Evolutionary conservation across 2,797 vertebrate species (phyloP), one percentile per base, ranked within the genome.

Genomic region (Zalophus californianus): DNA sequence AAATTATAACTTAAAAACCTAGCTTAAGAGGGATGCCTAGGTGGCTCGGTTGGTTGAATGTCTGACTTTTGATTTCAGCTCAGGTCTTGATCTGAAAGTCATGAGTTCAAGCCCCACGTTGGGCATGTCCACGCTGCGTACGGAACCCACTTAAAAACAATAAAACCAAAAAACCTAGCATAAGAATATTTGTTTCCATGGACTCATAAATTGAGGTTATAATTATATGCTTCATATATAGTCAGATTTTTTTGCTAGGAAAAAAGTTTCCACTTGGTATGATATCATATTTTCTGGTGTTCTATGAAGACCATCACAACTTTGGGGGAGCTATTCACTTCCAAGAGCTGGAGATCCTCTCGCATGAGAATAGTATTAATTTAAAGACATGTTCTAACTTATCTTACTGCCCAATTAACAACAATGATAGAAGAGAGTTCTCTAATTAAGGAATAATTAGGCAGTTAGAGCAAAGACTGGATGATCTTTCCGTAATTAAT

Each of bases 381-480:
- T 66, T 80, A 85, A 95, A 79, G 64, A n/a, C 15, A 56, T 7
- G 13, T 25, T 82, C 72, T 35, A 38, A 50, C 15, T 48, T 16
- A 54, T 15, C 21, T 48, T 89, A 38, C 14, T n/a, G 2, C 66
- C 25, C 0, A 21, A 2, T 8, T 50, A 50, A 50, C 62, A 90
- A 48, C 27, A 91, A 60, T n/a, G 35, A 60, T 9, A 85, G 68
- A 75, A 64, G 9, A 89, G 20, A 29, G 23, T 70, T 94, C 35
- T 86, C 60, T 68, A 85, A 87, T 15, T 21, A 90, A 97, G 8
- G 18, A 95, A n/a, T 83, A 60, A 90, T 44, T 32, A 82, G 35
- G 20, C 15, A 58, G 27, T 54, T 25, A 38, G 44, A 83, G 78
- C 13, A 66, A 95, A 88, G 68, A 75, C 13, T 7, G 25, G 23